A percentile compares a stretch with the other conserved stretches of the same genome.
phyloP scores from a whole-genome alignment of 2,888 invertebrate genomes.

The Ormyrus labotus region DNA sequence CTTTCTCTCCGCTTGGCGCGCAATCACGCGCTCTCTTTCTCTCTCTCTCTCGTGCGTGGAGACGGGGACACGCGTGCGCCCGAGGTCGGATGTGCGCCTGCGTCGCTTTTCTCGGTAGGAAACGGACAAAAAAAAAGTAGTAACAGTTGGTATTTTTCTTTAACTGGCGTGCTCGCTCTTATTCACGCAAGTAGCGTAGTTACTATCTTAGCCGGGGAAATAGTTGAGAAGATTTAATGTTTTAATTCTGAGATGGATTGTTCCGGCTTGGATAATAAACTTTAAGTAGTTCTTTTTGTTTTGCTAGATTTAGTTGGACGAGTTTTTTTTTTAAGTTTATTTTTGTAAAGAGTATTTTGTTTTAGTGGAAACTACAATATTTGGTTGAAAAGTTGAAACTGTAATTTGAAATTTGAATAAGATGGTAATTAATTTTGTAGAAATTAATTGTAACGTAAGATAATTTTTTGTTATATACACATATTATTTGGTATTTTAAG shows the following conservation, averaged over 20 bases:
- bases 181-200: background rate
- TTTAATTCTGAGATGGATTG: background rate
- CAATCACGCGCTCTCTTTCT: background rate
- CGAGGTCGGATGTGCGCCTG: conserved; percentile 29
- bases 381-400: too few species aligned
- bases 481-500: too few species aligned
- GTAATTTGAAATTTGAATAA: too few species aligned
- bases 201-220: background rate
- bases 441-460: too few species aligned
- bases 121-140: conserved; percentile 8
- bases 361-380: too few species aligned
- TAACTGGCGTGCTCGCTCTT: background rate
- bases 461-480: too few species aligned
- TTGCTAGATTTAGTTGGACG: background rate
- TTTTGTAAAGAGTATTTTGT: too few species aligned
- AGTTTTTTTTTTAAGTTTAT: background rate
- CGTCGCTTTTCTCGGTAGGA: conserved; percentile 17
- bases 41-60: background rate
- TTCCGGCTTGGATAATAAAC: background rate
- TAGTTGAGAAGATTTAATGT: conserved; percentile 14
- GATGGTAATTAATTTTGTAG: too few species aligned
- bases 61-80: conserved; percentile 15
- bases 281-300: background rate
- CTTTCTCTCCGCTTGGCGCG: background rate
- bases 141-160: conserved; percentile 1